phyloP scores from a whole-genome alignment of 2,797 vertebrate species.

The Darevskia nairensis region DNA sequence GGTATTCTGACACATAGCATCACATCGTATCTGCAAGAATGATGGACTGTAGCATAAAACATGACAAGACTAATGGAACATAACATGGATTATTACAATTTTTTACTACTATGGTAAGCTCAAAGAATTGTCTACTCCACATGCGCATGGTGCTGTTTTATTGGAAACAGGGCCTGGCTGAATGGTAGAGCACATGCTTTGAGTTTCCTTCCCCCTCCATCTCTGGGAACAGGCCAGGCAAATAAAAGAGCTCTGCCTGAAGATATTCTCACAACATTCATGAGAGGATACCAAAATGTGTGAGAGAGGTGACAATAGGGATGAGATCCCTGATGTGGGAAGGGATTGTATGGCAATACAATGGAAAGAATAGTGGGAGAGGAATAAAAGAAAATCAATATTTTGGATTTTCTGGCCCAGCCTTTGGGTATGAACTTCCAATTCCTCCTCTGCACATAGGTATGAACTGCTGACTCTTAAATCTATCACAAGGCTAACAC shows the following conservation, averaged over 20 bases:
- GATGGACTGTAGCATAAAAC: not conserved
- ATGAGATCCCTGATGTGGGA: not conserved
- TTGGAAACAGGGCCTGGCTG: no score
- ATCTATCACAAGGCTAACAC: conserved; percentile 5
- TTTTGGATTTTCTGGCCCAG: not conserved
- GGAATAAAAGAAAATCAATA: not conserved
- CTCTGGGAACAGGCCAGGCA: not conserved
- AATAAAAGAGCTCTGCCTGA: not conserved
- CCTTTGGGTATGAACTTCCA: conserved; percentile 27
- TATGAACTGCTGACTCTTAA: not conserved
- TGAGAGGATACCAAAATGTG: not conserved
- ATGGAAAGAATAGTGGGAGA: not conserved
- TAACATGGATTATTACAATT: conserved; percentile 1
- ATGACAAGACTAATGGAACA: conserved; percentile 6
- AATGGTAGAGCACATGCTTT: no score
- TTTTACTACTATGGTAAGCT: not conserved
- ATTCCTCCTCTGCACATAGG: not conserved
- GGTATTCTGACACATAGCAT: not conserved
- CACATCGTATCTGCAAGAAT: not conserved
- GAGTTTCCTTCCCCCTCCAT: not conserved
- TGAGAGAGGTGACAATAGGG: not conserved
- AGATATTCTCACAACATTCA: not conserved
- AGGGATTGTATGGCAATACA: not conserved
- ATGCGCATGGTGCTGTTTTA: not conserved
- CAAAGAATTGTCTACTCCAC: not conserved